These are phyloP conservation scores for Ibycter americanus DNA, from an alignment of 2,797 vertebrate genomes.

Conservation along the genomic window DNA sequence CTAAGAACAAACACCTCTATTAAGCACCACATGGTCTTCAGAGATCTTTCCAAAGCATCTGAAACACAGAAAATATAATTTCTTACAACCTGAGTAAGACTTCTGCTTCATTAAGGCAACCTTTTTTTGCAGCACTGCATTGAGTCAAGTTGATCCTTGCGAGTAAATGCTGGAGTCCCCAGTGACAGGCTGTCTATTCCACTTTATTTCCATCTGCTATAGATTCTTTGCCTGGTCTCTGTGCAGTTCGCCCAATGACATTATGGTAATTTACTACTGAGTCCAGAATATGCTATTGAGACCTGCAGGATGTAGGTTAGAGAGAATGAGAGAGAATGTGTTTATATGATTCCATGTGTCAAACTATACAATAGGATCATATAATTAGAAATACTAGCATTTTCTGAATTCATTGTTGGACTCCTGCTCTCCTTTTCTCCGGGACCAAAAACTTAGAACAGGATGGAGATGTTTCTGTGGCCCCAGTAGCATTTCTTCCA, in stretches of 20 bases:
- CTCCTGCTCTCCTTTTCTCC: not conserved
- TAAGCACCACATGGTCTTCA: not conserved
- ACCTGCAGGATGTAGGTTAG: not conserved
- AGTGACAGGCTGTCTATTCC: not conserved
- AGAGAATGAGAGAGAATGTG: not conserved
- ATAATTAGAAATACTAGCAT: not conserved
- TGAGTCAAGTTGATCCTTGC: not conserved
- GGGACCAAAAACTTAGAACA: not conserved
- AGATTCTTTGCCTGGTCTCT: not conserved
- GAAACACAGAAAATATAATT: not conserved
- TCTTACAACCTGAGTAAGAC: not conserved
- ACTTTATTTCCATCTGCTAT: not conserved
- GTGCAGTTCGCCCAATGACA: not conserved
- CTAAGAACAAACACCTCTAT: not conserved
- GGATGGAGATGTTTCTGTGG: not conserved
- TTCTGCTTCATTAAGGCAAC: not conserved
- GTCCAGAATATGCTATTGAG: not conserved
- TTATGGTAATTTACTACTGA: not conserved
- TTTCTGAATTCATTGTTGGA: not conserved
- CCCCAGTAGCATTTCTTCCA: fast-evolving
- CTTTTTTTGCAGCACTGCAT: not conserved
- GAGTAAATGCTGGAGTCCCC: not conserved
- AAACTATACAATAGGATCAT: not conserved
- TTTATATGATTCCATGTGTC: not conserved
- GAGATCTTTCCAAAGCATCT: not conserved